Percentiles rank a stretch among this genome's conserved stretches.
These are phyloP conservation scores for Odontomachus brunneus DNA, from an alignment of 1,140 invertebrate genomes.

Conservation along the genomic window DNA sequence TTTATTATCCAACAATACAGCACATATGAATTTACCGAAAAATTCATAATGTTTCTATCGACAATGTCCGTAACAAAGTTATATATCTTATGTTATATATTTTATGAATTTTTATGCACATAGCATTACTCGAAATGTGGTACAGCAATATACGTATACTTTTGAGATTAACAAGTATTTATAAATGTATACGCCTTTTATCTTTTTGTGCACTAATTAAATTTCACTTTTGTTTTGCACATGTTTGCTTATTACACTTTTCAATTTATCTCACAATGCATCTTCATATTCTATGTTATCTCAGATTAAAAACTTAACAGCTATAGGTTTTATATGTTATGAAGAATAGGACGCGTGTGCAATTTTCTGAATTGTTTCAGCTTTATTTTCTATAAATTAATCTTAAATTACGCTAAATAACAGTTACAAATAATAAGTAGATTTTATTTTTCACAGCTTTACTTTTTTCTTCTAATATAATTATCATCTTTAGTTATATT, in stretches of 20 bases:
- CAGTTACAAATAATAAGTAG: neutral
- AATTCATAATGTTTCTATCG: neutral
- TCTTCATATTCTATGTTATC: constrained; percentile 10
- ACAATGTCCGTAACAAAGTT: neutral
- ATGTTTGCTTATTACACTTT: constrained; percentile 34
- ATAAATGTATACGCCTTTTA: constrained; percentile 35
- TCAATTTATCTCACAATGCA: constrained; percentile 23
- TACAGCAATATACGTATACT: neutral
- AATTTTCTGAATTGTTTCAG: neutral
- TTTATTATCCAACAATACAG: neutral
- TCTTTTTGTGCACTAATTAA: constrained; percentile 29
- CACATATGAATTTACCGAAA: constrained; percentile 12
- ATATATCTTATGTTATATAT: neutral
- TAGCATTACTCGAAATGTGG: neutral
- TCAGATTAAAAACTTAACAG: constrained; percentile 31
- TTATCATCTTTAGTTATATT: neutral
- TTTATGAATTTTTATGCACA: neutral
- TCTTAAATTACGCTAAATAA: constrained; percentile 7
- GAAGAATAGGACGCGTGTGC: neutral
- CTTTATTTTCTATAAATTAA: constrained; percentile 30
- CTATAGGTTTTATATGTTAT: constrained; percentile 22
- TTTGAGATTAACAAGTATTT: constrained; percentile 4
- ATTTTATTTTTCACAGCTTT: neutral
- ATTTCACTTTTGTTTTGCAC: constrained; percentile 44
- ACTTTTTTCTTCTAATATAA: constrained; percentile 4